Conservation (phyloP, 2,113 vertebrate genomes). For the Phalacrocorax carbo region DNA sequence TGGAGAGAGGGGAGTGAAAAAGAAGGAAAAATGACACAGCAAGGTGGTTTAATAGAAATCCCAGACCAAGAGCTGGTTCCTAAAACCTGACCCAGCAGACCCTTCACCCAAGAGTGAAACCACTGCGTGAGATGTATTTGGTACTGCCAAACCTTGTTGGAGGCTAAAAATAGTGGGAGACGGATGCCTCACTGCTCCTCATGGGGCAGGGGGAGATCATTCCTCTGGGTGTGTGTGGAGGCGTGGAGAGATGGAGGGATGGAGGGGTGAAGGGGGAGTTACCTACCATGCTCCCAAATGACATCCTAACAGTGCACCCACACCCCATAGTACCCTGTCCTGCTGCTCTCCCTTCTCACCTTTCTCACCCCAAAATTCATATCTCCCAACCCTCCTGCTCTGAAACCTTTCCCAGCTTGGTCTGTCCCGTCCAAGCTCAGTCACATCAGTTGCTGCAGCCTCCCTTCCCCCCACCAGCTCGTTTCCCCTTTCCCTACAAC, state of each 20-base stretch:
- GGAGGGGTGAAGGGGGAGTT: neutral
- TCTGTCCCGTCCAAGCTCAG: neutral
- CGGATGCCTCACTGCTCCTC: neutral
- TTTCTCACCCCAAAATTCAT: neutral
- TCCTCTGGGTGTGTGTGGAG: neutral
- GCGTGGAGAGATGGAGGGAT: neutral
- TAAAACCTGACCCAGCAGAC: neutral
- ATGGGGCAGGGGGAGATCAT: neutral
- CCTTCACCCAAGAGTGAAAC: neutral
- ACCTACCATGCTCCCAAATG: rapidly evolving
- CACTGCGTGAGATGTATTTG: neutral
- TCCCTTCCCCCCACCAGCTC: neutral
- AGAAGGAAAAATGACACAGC: neutral
- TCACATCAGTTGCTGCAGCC: neutral
- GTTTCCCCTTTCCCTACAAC: neutral
- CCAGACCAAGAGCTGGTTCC: rapidly evolving
- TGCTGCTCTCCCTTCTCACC: neutral
- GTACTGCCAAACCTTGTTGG: neutral
- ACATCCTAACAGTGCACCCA: neutral
- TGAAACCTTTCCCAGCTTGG: neutral
- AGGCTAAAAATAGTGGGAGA: neutral
- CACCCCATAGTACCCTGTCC: neutral
- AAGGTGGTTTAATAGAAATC: slow-evolving; percentile 15
- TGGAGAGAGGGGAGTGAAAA: neutral
- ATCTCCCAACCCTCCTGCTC: neutral